These are phyloP conservation scores for Achlya flavicornis DNA, from an alignment of 2,888 invertebrate genomes.

Conservation along the genomic window DNA sequence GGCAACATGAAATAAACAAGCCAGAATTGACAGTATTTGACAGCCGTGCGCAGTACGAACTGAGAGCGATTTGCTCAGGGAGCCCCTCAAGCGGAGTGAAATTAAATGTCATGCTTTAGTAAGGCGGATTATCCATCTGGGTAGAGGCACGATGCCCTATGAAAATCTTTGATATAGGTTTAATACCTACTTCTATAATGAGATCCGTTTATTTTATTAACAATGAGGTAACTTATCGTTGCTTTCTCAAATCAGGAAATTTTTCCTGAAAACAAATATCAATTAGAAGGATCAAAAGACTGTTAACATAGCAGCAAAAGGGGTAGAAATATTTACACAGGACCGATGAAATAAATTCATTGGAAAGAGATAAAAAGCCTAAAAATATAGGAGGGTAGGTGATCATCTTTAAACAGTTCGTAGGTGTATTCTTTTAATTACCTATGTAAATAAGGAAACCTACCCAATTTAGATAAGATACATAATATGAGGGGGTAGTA, in stretches of 20 bases:
- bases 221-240: conserved; percentile 8
- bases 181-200: neutral
- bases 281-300: conserved; percentile 62
- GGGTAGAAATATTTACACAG: conserved; percentile 53
- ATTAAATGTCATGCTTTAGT: too few species aligned
- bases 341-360: conserved; percentile 44
- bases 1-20: too few species aligned
- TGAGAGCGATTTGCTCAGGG: too few species aligned
- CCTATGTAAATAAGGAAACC: neutral
- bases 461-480: neutral
- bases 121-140: too few species aligned
- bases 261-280: conserved; percentile 51
- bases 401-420: conserved; percentile 31
- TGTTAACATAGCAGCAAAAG: conserved; percentile 46
- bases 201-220: neutral
- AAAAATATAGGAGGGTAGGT: conserved; percentile 22
- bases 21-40: too few species aligned
- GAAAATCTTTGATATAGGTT: too few species aligned
- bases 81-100: too few species aligned
- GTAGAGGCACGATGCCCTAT: too few species aligned
- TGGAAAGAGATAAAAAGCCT: conserved; percentile 42
- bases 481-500: neutral
- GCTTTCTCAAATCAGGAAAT: conserved; percentile 28
- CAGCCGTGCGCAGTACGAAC: too few species aligned
- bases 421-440: conserved; percentile 21